Evolutionary conservation across 2,888 invertebrate genomes (phyloP).

Genomic region (Xestia c-nigrum): DNA sequence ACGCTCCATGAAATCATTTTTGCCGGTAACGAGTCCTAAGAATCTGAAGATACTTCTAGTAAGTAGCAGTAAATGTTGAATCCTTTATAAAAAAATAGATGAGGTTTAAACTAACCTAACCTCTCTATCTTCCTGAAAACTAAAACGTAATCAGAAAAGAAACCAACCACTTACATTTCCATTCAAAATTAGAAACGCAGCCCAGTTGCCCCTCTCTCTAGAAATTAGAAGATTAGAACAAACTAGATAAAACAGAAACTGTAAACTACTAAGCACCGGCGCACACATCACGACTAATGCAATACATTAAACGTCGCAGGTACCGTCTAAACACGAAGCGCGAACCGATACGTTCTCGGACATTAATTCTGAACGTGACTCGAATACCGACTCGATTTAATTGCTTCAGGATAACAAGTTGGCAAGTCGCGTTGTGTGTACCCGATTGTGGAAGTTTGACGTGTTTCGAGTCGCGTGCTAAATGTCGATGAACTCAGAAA

Average conservation of each 20-base stretch:
- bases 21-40: too few relatives aligned
- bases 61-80: not conserved
- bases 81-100: not conserved
- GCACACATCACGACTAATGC: slow-evolving; percentile 64
- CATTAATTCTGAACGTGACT: slow-evolving; percentile 74
- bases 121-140: not conserved
- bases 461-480: slow-evolving; percentile 33
- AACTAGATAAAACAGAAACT: slow-evolving; percentile 52
- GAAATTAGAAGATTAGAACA: slow-evolving; percentile 34
- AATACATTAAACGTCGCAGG: slow-evolving; percentile 65
- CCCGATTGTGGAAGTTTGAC: slow-evolving; percentile 57
- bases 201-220: not conserved
- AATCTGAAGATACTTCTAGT: too few relatives aligned
- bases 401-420: slow-evolving; percentile 68
- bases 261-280: slow-evolving; percentile 44
- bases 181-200: not conserved
- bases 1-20: too few relatives aligned
- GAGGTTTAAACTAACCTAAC: not conserved
- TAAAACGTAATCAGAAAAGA: not conserved
- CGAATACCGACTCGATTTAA: slow-evolving; percentile 65
- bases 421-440: slow-evolving; percentile 60
- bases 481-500: slow-evolving; percentile 30
- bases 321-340: slow-evolving; percentile 64
- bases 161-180: not conserved
- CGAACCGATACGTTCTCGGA: slow-evolving; percentile 69